These are phyloP conservation scores for Nerophis lumbriciformis DNA, from an alignment of 2,113 vertebrate species.

Conservation along the genomic window DNA sequence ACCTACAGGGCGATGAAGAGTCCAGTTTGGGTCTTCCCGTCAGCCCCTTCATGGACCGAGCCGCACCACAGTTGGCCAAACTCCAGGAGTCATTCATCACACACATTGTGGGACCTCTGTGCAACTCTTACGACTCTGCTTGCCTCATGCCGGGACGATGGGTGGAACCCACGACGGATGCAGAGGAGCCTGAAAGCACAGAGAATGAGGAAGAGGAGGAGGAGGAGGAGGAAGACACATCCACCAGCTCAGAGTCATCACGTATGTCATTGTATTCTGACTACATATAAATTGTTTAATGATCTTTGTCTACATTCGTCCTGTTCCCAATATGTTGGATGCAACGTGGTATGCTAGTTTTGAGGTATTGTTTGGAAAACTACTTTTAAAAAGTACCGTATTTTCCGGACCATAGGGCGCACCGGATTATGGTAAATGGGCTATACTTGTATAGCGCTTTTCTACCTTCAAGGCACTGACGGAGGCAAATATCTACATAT, in stretches of 20 bases:
- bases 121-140: slow-evolving; percentile 90
- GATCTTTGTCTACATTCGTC: not conserved
- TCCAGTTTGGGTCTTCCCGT: slow-evolving; percentile 89
- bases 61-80: slow-evolving; percentile 91
- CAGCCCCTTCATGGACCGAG: slow-evolving; percentile 97
- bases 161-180: slow-evolving; percentile 77
- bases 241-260: slow-evolving; percentile 77
- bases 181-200: slow-evolving; percentile 76
- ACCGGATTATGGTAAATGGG: too few species aligned
- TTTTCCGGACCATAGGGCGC: too few species aligned
- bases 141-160: slow-evolving; percentile 90
- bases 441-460: too few species aligned
- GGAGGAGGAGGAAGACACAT: slow-evolving; percentile 71
- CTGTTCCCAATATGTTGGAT: too few species aligned
- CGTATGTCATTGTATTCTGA: slow-evolving; percentile 52
- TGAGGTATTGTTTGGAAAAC: too few species aligned
- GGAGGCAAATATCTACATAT: too few species aligned
- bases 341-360: too few species aligned
- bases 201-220: slow-evolving; percentile 64
- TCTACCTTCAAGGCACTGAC: too few species aligned
- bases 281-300: not conserved
- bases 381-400: too few species aligned
- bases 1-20: slow-evolving; percentile 88
- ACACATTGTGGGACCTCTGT: slow-evolving; percentile 95
- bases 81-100: slow-evolving; percentile 98